Evolutionary conservation across 1,140 invertebrate species (phyloP).

Genomic region (Cyclargus thomasi): DNA sequence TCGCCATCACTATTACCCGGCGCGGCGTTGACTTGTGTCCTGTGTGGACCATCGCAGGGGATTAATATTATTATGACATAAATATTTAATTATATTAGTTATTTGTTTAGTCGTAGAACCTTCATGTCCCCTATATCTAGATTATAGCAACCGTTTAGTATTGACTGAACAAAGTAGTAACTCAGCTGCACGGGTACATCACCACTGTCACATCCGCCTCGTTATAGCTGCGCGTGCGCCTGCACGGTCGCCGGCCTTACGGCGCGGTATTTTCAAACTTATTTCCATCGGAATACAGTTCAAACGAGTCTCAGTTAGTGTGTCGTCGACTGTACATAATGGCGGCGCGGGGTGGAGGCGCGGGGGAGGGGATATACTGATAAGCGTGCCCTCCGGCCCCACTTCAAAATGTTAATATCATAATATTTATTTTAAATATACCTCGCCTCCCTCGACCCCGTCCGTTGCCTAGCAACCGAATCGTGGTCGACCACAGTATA

Average conservation of each 20-base stretch:
- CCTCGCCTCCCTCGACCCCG: not conserved
- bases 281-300: not conserved
- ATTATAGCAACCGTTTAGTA: not conserved
- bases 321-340: not conserved
- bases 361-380: constrained; percentile 30
- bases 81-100: no score
- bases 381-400: constrained; percentile 54
- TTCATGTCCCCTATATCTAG: not conserved
- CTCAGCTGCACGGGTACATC: constrained; percentile 1
- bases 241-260: not conserved
- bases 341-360: constrained; percentile 21
- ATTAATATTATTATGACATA: no score
- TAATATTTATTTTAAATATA: constrained; percentile 48
- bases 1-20: no score
- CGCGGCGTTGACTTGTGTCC: no score
- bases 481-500: not conserved
- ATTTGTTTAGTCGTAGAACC: no score
- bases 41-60: no score
- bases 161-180: not conserved
- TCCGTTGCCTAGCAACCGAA: not conserved
- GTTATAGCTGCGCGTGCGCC: not conserved
- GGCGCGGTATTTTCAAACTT: not conserved
- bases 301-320: not conserved
- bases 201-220: not conserved
- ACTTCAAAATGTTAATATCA: constrained; percentile 60